Percentiles rank a stretch among this genome's conserved stretches.
phyloP scores from a whole-genome alignment of 2,888 invertebrate genomes.

The Caenorhabditis sp. region DNA sequence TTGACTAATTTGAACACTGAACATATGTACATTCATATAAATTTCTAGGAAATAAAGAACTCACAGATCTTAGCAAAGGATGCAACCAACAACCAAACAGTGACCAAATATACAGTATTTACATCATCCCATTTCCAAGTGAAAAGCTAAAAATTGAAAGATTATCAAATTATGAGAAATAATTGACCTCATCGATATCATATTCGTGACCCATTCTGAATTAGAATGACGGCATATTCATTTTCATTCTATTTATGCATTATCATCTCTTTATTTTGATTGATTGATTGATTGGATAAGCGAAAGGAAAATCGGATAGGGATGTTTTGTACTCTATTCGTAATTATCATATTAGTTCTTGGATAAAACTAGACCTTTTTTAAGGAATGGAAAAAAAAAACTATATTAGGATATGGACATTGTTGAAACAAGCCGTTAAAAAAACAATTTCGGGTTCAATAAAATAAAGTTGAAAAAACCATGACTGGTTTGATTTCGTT shows the following conservation, averaged over 20 bases:
- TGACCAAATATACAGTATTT: conserved; percentile 45
- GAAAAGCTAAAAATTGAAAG: conserved; percentile 37
- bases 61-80: conserved; percentile 52
- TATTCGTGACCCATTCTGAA: conserved; percentile 34
- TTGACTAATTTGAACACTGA: conserved; percentile 51
- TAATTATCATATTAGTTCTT: background rate
- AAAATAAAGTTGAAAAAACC: too few relatives aligned
- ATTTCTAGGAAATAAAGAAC: conserved; percentile 9
- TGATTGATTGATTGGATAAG: background rate
- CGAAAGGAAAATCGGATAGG: background rate
- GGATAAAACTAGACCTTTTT: background rate
- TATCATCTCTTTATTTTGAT: background rate
- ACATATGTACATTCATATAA: background rate
- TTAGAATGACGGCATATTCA: background rate
- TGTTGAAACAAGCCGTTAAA: too few relatives aligned
- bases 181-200: conserved; percentile 31
- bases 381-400: too few relatives aligned
- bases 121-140: conserved; percentile 52
- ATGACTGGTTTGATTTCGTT: too few relatives aligned
- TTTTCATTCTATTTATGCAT: background rate
- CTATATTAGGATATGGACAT: too few relatives aligned
- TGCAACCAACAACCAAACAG: conserved; percentile 48
- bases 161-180: background rate
- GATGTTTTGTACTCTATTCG: background rate
- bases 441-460: too few relatives aligned